Conservation (phyloP, 37 sponge, comb jelly and placozoan genomes). For the Cladorhizidae sp. region DNA sequence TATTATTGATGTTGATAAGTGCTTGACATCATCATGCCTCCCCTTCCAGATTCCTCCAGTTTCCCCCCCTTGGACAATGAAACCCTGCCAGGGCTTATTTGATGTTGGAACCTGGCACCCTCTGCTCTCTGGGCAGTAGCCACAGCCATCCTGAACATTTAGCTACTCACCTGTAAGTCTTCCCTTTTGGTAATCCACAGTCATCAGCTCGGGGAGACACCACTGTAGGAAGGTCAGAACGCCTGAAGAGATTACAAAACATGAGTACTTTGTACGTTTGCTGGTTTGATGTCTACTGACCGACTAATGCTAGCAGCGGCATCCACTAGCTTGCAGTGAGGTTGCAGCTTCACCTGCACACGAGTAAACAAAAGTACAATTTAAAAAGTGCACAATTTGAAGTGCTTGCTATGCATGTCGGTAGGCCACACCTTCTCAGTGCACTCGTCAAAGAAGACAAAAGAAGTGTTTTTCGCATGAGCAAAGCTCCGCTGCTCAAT, state of each 20-base stretch:
- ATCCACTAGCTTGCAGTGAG: conserved; percentile 16
- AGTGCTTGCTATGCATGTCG: neutral
- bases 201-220: conserved; percentile 77
- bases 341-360: conserved; percentile 20
- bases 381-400: neutral
- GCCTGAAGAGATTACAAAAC: conserved; percentile 17
- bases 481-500: conserved; percentile 78
- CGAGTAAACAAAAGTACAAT: neutral
- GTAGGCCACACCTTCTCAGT: conserved; percentile 61
- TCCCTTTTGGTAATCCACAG: conserved; percentile 31
- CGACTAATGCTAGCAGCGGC: conserved; percentile 12
- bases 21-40: too few species aligned
- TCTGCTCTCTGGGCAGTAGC: too few species aligned
- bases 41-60: too few species aligned
- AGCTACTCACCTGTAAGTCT: conserved; percentile 62
- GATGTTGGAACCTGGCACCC: too few species aligned
- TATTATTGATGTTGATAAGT: too few species aligned
- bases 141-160: too few species aligned
- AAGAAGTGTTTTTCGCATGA: conserved; percentile 38
- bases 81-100: too few species aligned
- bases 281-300: conserved; percentile 2
- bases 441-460: conserved; percentile 88
- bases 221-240: conserved; percentile 72
- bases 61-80: too few species aligned
- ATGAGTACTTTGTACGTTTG: neutral